Conservation (phyloP, 2,888 invertebrate genomes). For the Ptychoptera contaminata region DNA sequence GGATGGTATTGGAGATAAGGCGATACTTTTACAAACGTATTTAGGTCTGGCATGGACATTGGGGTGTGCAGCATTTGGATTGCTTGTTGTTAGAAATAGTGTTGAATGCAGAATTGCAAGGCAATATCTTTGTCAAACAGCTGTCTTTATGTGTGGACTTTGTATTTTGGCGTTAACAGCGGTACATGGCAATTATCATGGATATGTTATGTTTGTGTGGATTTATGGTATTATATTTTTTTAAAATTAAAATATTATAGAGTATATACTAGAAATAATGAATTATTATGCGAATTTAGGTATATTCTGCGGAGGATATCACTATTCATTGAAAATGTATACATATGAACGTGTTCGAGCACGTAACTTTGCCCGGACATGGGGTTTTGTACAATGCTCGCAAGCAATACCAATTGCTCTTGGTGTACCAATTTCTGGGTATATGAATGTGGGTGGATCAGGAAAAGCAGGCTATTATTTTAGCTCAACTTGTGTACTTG, state of each 20-base stretch:
- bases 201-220: constrained; percentile 68
- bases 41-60: constrained; percentile 70
- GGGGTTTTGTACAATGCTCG: constrained; percentile 79
- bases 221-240: constrained; percentile 42
- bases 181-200: constrained; percentile 58
- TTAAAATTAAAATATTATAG: not conserved
- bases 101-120: constrained; percentile 73
- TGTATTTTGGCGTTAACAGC: constrained; percentile 63
- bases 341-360: constrained; percentile 75
- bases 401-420: constrained; percentile 74
- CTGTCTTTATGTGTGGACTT: constrained; percentile 61
- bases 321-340: constrained; percentile 79
- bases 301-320: constrained; percentile 75
- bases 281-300: constrained; percentile 32
- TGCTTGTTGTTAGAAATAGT: constrained; percentile 66
- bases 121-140: constrained; percentile 70
- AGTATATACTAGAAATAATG: not conserved
- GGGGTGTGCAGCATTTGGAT: constrained; percentile 66
- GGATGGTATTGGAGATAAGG: constrained; percentile 50
- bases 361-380: constrained; percentile 71
- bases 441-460: constrained; percentile 62
- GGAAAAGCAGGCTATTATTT: constrained; percentile 71
- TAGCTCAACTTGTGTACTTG: constrained; percentile 60
- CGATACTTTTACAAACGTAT: constrained; percentile 52
- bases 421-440: constrained; percentile 61